Base-by-base conservation (phyloP, 37 sponge, comb jelly and placozoan genomes). In the Haliclona indistincta region DNA sequence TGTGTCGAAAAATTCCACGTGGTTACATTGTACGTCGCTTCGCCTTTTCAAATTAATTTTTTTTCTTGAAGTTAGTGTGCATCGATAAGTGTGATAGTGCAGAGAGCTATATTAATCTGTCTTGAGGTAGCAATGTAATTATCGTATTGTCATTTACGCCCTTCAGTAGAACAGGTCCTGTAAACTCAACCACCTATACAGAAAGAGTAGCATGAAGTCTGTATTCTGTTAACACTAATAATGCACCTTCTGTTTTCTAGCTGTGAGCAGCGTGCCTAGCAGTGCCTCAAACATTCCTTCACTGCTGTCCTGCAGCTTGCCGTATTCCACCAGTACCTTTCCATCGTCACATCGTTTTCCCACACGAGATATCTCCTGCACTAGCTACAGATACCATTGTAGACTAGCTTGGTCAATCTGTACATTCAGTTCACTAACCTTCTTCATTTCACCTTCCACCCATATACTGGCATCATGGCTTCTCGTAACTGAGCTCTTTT, bases 221-320 rank as follows among this genome's bases (percentile, higher is more conserved):
- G 36, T 20, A 41, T 32, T 66, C 20, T 20, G n/a, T 37, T 34
- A 29, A 55, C 33, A 23, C 34, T 49, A 43, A 30, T 11, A n/a
- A 73, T 61, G 22, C 29, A 79, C 80, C 62, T 79, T 67, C 29
- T 63, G 52, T 54, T 68, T 79, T 43, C 80, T 67, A 22, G 80
- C 80, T 4, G 80, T 79, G 45, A 63, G 44, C 39, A 79, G 70
- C 11, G 80, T 79, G 26, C 62, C 80, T 41, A 68, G 68, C 0
- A 79, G 69, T n/a, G 70, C 80, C 70, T 79, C 80, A 69, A 79
- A 79, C 1, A 68, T 68, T 32, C 54, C 55, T 36, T 44, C 54
- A 38, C 70, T 69, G 6, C 25, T 68, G 11, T 68, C 80, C 30
- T 54, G 26, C 32, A 79, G 54, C 2, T 79, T 42, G 4, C 60